phyloP scores from a whole-genome alignment of 1,140 invertebrate genomes.

The Atta cephalotes region DNA sequence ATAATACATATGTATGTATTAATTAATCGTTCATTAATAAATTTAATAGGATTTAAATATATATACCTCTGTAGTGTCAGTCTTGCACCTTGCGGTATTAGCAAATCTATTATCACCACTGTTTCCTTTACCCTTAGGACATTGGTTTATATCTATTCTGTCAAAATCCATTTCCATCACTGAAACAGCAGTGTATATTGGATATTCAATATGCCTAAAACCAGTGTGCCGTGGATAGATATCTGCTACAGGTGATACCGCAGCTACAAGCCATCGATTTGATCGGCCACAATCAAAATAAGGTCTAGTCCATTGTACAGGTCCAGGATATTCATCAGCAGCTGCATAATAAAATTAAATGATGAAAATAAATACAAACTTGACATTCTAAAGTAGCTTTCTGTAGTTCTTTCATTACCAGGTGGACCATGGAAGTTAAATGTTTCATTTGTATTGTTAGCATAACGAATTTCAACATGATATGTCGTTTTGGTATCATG shows the following conservation, averaged over 20 bases:
- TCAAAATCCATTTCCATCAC: constrained; percentile 99
- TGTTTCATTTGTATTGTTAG: constrained; percentile 98
- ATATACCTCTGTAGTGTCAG: constrained; percentile 96
- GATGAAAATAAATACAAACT: not conserved
- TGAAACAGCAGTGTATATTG: constrained; percentile 96
- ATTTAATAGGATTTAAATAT: constrained; percentile 2
- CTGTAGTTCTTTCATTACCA: constrained; percentile 82
- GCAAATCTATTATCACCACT: constrained; percentile 95
- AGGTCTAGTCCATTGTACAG: constrained; percentile 96
- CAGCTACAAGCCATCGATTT: constrained; percentile 98
- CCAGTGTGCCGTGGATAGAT: constrained; percentile 97
- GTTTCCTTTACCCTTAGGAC: constrained; percentile 95
- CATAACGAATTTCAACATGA: constrained; percentile 96
- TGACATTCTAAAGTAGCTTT: not conserved
- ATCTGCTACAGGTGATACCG: constrained; percentile 97
- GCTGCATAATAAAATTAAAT: constrained; percentile 82
- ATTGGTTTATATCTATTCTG: constrained; percentile 99
- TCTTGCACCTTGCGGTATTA: constrained; percentile 96
- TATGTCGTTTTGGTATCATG: constrained; percentile 98
- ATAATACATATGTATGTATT: constrained; percentile 7
- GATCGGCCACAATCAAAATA: constrained; percentile 99
- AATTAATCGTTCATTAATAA: not conserved
- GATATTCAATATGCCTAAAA: constrained; percentile 98
- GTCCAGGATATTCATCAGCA: constrained; percentile 95
- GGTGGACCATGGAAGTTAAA: constrained; percentile 97